phyloP scores from a whole-genome alignment of 2,797 vertebrate genomes.

The Oreochromis mossambicus region DNA sequence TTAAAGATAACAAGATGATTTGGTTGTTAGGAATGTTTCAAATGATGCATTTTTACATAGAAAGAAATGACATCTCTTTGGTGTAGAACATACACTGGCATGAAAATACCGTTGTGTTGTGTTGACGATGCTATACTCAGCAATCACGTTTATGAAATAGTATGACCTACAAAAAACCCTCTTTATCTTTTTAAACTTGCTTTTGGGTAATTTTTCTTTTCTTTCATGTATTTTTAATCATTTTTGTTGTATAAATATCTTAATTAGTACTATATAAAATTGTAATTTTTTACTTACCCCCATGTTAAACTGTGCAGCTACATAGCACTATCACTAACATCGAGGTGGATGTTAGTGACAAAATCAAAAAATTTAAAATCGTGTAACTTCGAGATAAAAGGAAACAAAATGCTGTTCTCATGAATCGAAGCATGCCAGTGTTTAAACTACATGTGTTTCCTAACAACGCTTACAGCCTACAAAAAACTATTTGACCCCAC shows the following conservation, averaged over 20 bases:
- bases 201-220: neutral
- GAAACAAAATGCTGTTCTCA: neutral
- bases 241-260: neutral
- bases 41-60: neutral
- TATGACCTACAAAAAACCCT: rapidly evolving
- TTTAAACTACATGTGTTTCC: neutral
- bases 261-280: neutral
- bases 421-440: neutral
- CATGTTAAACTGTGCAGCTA: neutral
- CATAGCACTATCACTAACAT: neutral
- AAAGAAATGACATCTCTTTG: neutral
- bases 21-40: neutral
- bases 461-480: neutral
- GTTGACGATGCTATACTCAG: neutral
- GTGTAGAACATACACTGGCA: neutral
- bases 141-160: neutral
- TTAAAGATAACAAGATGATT: neutral
- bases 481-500: neutral
- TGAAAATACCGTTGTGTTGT: neutral
- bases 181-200: neutral
- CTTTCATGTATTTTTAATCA: neutral
- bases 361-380: neutral
- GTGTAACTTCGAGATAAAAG: neutral
- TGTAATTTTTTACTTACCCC: neutral
- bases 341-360: neutral